Evolutionary conservation across 23 tunicate genomes (phyloP).

Genomic region (Halocynthia aurantium): DNA sequence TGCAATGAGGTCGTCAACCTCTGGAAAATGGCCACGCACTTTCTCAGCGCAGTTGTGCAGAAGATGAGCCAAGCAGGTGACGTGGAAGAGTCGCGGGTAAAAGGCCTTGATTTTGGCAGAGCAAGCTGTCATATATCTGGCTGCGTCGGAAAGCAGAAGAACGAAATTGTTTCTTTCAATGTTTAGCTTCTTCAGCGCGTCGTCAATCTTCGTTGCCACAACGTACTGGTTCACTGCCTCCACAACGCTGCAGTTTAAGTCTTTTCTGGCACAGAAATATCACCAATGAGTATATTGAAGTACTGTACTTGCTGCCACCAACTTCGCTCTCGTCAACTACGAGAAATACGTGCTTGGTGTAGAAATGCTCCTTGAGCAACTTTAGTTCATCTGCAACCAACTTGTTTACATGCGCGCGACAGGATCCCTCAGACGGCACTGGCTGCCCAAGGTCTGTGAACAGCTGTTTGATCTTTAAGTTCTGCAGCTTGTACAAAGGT

Average conservation of each 20-base stretch:
- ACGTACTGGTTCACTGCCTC: slow-evolving; percentile 27
- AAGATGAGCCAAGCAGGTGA: slow-evolving; percentile 58
- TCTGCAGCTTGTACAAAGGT: slow-evolving; percentile 24
- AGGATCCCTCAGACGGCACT: slow-evolving; percentile 34
- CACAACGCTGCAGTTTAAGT: slow-evolving; percentile 27
- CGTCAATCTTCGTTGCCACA: slow-evolving; percentile 21
- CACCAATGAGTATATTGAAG: slow-evolving; percentile 36
- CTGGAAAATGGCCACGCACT: slow-evolving; percentile 34
- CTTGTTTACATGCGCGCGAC: slow-evolving; percentile 20
- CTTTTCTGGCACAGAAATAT: slow-evolving; percentile 37
- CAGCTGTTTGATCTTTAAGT: slow-evolving; percentile 15
- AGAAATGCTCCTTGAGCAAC: slow-evolving; percentile 24
- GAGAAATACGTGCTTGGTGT: slow-evolving; percentile 31
- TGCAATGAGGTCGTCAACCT: slow-evolving; percentile 52
- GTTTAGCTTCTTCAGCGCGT: slow-evolving; percentile 27
- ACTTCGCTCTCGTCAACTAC: slow-evolving; percentile 47
- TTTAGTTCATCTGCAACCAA: slow-evolving; percentile 19
- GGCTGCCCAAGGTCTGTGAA: slow-evolving; percentile 37
- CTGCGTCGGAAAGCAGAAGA: slow-evolving; percentile 24
- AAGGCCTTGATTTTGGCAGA: slow-evolving; percentile 29
- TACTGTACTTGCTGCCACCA: slow-evolving; percentile 27
- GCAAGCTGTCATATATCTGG: slow-evolving; percentile 46
- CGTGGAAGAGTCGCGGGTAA: slow-evolving; percentile 40
- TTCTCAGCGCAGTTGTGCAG: slow-evolving; percentile 61
- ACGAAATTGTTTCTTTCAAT: slow-evolving; percentile 29